Conservation (phyloP, 2,113 vertebrate species). For the Sakesphorus luctuosus region DNA sequence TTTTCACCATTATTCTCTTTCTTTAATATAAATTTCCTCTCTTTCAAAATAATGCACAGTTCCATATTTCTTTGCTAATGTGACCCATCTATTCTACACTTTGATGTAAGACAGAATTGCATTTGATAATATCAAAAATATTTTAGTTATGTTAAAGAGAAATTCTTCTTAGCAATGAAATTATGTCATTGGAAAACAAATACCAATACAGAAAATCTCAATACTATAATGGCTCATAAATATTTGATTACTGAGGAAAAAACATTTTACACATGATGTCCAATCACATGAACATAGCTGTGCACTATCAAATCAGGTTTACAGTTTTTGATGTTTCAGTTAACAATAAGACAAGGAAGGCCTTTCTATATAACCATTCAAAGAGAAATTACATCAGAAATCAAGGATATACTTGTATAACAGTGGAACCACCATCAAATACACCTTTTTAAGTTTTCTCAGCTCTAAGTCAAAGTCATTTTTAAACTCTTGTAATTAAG, state of each 20-base stretch:
- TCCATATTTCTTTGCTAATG: background rate
- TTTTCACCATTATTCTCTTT: background rate
- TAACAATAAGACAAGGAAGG: background rate
- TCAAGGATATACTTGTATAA: background rate
- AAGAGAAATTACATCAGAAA: background rate
- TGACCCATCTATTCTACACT: background rate
- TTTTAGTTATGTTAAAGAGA: background rate
- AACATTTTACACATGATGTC: background rate
- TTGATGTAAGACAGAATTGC: background rate
- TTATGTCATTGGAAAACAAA: conserved; percentile 20
- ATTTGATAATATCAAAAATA: background rate
- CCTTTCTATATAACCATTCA: background rate
- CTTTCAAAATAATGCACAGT: background rate
- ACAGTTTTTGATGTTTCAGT: background rate
- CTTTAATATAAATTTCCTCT: background rate
- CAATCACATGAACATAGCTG: background rate
- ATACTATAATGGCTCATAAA: background rate
- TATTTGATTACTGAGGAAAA: conserved; percentile 15
- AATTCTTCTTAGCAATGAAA: conserved; percentile 11
- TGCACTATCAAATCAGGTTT: background rate
- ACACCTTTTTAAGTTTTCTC: background rate
- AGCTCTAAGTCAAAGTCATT: conserved; percentile 36
- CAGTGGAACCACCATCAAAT: background rate
- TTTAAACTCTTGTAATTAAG: conserved; percentile 46
- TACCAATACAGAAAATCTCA: conserved; percentile 1